A percentile compares a stretch with the other conserved stretches of the same genome.
phyloP scores from a whole-genome alignment of 2,888 invertebrate species.

The Caradrina clavipalpis region DNA sequence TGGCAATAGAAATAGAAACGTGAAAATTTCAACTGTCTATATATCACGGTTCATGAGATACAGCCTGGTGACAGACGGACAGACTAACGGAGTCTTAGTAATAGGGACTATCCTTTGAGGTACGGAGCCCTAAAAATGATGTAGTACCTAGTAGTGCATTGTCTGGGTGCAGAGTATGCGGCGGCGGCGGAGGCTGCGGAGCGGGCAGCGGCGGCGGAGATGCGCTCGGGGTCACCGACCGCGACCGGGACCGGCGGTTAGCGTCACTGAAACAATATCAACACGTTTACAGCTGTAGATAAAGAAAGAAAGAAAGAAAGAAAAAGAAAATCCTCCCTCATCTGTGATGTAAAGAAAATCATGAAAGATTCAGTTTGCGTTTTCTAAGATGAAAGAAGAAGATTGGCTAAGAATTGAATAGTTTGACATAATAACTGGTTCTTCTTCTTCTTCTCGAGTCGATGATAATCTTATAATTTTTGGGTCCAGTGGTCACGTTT shows the following conservation, averaged over 20 bases:
- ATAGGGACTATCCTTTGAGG: too few relatives aligned
- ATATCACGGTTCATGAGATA: too few relatives aligned
- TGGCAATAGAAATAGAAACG: too few relatives aligned
- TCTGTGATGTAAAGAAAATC: conserved; percentile 14
- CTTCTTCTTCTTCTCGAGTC: too few relatives aligned
- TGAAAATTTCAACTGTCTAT: too few relatives aligned
- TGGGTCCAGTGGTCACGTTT: too few relatives aligned
- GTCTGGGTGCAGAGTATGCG: conserved; percentile 88
- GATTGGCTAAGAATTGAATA: neutral
- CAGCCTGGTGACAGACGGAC: too few relatives aligned
- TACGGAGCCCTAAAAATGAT: too few relatives aligned
- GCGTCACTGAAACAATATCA: conserved; percentile 61
- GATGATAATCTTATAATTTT: too few relatives aligned
- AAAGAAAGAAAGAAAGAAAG: conserved; percentile 3
- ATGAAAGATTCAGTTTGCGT: neutral
- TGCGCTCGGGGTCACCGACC: conserved; percentile 86
- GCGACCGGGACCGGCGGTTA: conserved; percentile 77
- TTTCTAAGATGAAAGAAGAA: conserved; percentile 4
- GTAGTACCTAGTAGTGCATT: conserved; percentile 87
- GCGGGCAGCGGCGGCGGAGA: conserved; percentile 80
- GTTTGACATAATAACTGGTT: too few relatives aligned
- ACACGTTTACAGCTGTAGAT: conserved; percentile 14
- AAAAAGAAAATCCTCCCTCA: conserved; percentile 6
- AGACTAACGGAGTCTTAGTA: too few relatives aligned
- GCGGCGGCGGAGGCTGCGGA: conserved; percentile 81